phyloP scores from a whole-genome alignment of 2,113 vertebrate species.

The Marcusenius ussheri region DNA sequence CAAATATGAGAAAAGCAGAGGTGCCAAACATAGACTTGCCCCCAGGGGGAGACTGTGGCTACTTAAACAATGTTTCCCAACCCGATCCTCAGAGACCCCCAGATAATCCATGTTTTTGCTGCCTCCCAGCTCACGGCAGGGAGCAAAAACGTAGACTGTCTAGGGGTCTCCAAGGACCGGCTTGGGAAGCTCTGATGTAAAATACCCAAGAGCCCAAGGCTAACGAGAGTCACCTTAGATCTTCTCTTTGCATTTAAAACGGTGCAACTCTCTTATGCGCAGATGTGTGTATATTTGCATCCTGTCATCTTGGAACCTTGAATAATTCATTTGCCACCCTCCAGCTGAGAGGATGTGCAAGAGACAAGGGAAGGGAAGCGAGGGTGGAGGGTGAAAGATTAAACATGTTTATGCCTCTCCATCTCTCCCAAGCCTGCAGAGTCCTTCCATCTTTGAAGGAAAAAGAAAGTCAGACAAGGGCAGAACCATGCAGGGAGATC shows the following conservation, averaged over 20 bases:
- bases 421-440: constrained; percentile 40
- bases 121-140: not conserved
- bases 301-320: constrained; percentile 56
- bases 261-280: not conserved
- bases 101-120: not conserved
- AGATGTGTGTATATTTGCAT: constrained; percentile 32
- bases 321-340: constrained; percentile 59
- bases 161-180: not conserved
- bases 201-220: not conserved
- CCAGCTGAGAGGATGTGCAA: constrained; percentile 62
- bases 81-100: not conserved
- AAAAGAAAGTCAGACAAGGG: constrained; percentile 21
- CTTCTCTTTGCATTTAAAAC: not conserved
- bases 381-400: constrained; percentile 41
- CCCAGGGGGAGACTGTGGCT: not conserved
- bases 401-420: constrained; percentile 58
- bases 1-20: not conserved
- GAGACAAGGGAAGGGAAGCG: constrained; percentile 30
- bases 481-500: constrained; percentile 11
- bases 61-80: not conserved
- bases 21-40: not conserved
- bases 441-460: constrained; percentile 45
- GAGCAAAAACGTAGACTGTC: not conserved
- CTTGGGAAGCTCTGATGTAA: not conserved
- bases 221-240: not conserved